Conservation (phyloP, 2,113 vertebrate species). For the Nothocercus nigrocapillus region DNA sequence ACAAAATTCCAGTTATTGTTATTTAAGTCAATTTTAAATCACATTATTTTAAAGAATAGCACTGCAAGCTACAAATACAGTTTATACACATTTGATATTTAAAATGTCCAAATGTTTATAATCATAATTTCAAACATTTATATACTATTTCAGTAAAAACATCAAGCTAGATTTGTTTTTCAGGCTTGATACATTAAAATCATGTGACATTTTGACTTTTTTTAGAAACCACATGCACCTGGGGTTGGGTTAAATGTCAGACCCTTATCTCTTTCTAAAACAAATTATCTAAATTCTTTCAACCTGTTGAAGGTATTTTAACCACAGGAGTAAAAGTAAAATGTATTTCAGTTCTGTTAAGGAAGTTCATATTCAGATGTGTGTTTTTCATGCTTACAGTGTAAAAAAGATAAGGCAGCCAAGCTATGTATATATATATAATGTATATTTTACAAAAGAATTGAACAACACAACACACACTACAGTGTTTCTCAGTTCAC, state of each 20-base stretch:
- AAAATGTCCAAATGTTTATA: neutral
- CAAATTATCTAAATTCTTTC: constrained; percentile 78
- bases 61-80: neutral
- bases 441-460: neutral
- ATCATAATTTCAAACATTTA: constrained; percentile 42
- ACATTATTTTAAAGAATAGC: neutral
- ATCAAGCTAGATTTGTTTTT: constrained; percentile 75
- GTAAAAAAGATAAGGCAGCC: constrained; percentile 49
- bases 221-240: constrained; percentile 92
- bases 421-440: neutral
- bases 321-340: constrained; percentile 75
- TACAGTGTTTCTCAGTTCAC: neutral
- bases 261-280: constrained; percentile 79
- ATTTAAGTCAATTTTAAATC: neutral
- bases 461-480: neutral
- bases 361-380: constrained; percentile 71
- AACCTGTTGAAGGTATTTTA: constrained; percentile 74
- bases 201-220: constrained; percentile 87
- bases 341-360: constrained; percentile 71
- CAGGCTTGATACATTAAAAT: constrained; percentile 79
- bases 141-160: constrained; percentile 55
- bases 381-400: constrained; percentile 69
- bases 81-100: neutral
- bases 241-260: constrained; percentile 90
- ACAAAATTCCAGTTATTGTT: neutral